Base-by-base conservation (phyloP, 2,797 vertebrate genomes). In the Myotis daubentonii region DNA sequence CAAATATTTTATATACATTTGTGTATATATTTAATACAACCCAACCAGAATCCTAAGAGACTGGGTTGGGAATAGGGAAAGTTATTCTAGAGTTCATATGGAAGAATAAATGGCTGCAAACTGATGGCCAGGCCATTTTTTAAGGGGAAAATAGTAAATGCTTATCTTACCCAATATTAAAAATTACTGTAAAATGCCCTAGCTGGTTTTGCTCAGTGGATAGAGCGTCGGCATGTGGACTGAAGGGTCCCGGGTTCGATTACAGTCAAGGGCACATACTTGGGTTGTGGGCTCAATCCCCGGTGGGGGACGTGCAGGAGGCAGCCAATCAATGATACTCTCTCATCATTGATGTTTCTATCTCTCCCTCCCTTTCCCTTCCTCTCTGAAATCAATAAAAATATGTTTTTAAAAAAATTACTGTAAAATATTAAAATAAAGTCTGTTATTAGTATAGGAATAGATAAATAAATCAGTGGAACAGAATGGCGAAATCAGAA, bases 21-120 rank as follows among this genome's bases (percentile, higher is more conserved):
- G 10, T 62, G 3, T 84, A 87, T 55, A 53, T 8, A 84, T 49
- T 66, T 83, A 60, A 88, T 57, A 79, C 22, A 80, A 44, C 11
- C 8, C 57, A 68, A 85, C 19, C 80, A 89, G 76, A 83, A 82
- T 76, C 47, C 76, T 81, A 80, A 55, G 8, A 17, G 38, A 44
- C 68, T 82, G 28, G 66, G 47, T 83, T 89, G 28, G 47, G 60
- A 81, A 68, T 49, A 47, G 3, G 47, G 11, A 5, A 81, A 75
- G 55, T 87, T 13, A 75, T 81, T 75, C 81, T 62, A 44, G 72
- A 68, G 38, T 87, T 87, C 47, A 68, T 33, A 57, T 55, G n/a
- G 25, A 89, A 85, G 28, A 87, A 76, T 65, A 95, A 94, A 91
- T 74, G 79, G 9, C 60, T 76, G 9, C 55, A 87, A 83, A 80